A percentile compares a stretch with the other conserved stretches of the same genome.
These are phyloP conservation scores for Thymelicus acteon DNA, from an alignment of 2,888 invertebrate genomes.

Conservation along the genomic window DNA sequence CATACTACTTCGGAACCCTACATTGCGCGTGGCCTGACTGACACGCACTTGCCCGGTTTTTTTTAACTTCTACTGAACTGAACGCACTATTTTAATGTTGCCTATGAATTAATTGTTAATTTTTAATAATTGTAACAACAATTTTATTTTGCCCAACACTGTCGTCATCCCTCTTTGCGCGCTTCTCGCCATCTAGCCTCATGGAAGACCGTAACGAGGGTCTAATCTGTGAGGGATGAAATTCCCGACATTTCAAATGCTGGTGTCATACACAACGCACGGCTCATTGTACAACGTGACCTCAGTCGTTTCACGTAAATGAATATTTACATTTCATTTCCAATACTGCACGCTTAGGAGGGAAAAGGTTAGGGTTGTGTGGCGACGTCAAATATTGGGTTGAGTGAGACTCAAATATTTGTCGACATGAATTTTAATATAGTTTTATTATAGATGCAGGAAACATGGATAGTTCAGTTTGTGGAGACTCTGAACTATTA, in stretches of 20 bases:
- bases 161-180: too few species aligned
- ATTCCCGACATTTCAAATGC: slow-evolving; percentile 3
- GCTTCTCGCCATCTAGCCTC: too few species aligned
- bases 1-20: too few species aligned
- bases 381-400: background rate
- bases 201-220: background rate
- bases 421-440: slow-evolving; percentile 7
- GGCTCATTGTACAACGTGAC: slow-evolving; percentile 1
- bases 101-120: too few species aligned
- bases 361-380: background rate
- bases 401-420: slow-evolving; percentile 3
- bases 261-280: slow-evolving; percentile 1
- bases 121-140: too few species aligned
- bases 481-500: background rate
- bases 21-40: too few species aligned
- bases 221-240: slow-evolving; percentile 5
- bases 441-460: background rate
- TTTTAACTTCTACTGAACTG: too few species aligned
- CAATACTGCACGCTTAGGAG: background rate
- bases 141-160: too few species aligned
- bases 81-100: too few species aligned
- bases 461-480: background rate
- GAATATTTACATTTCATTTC: slow-evolving; percentile 7
- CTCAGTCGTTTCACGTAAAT: slow-evolving; percentile 6
- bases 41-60: too few species aligned